Evolutionary conservation across 2,797 vertebrate species (phyloP), one percentile per base, ranked within the genome.

Genomic region (Helarctos malayanus): DNA sequence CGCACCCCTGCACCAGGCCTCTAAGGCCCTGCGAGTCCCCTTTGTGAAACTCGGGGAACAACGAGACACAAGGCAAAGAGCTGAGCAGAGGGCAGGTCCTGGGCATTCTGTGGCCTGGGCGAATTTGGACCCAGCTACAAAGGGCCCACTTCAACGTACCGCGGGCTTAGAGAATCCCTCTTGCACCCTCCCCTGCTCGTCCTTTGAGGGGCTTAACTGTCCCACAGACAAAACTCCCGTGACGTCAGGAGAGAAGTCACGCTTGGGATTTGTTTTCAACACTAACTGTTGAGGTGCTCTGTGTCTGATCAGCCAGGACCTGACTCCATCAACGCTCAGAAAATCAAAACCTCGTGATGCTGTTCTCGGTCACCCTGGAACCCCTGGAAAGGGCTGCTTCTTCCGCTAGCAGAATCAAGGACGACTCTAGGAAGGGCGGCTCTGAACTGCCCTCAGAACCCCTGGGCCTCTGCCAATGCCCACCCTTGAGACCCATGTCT

Each of bases 1-100:
- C 23, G 0, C 0, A 1, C 19, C 25, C 7, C 3, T 13, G 19
- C 45, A 10, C 52, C 49, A 5, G 5, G 68, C 83, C 80, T 27
- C 87, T 3, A 5, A 35, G 57, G 65, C n/a, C 6, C 29, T 2
- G 32, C 0, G 54, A 49, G 73, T 12, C 35, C 45, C 59, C 21
- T 7, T 16, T 14, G n/a, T 0, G 7, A 25, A 19, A 54, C 47
- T 16, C 4, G 12, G 29, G 49, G 79, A 35, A 2, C 0, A 5
- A 29, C 1, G 15, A 56, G 61, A 71, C 47, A 38, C 47, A 32
- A 11, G 9, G 27, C 61, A 18, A n/a, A 49, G 23, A 61, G 45
- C 63, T 41, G n/a, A 71, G 14, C 38, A 78, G 47, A 41, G 54
- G 59, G 16, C 32, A 32, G 38, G 7, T 41, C 25, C 75, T n/a